A percentile compares a stretch with the other conserved stretches of the same genome.
These are phyloP conservation scores for Falco punctatus DNA, from an alignment of 2,113 vertebrate genomes.

Conservation along the genomic window DNA sequence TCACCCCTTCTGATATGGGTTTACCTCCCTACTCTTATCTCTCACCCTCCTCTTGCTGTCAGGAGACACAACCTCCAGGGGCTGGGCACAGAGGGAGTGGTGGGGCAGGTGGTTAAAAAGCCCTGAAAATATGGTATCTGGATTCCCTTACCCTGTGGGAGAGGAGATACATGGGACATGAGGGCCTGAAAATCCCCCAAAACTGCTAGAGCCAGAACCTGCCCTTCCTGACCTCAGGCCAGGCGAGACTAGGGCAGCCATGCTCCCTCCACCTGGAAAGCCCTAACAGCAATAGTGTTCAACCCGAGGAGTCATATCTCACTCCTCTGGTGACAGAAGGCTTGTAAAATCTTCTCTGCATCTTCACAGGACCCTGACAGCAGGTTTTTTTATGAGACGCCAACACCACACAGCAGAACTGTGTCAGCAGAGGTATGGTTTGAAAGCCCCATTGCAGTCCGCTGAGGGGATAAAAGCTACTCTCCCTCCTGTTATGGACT, in stretches of 20 bases:
- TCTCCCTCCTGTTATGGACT: background rate
- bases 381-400: background rate
- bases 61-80: background rate
- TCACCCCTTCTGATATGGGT: background rate
- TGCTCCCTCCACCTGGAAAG: background rate
- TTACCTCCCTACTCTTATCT: accelerated
- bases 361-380: background rate
- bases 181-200: accelerated
- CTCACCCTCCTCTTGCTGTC: background rate
- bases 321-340: background rate
- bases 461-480: background rate
- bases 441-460: background rate
- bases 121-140: background rate
- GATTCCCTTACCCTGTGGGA: background rate
- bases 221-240: background rate
- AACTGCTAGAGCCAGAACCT: accelerated
- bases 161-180: background rate
- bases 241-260: background rate
- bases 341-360: background rate
- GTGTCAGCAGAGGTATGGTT: background rate
- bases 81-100: background rate
- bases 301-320: background rate
- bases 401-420: background rate
- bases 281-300: background rate
- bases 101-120: background rate